These are phyloP conservation scores for Epizoanthus stellaris DNA, from an alignment of 92 coral and sea anemone genomes.

Conservation along the genomic window DNA sequence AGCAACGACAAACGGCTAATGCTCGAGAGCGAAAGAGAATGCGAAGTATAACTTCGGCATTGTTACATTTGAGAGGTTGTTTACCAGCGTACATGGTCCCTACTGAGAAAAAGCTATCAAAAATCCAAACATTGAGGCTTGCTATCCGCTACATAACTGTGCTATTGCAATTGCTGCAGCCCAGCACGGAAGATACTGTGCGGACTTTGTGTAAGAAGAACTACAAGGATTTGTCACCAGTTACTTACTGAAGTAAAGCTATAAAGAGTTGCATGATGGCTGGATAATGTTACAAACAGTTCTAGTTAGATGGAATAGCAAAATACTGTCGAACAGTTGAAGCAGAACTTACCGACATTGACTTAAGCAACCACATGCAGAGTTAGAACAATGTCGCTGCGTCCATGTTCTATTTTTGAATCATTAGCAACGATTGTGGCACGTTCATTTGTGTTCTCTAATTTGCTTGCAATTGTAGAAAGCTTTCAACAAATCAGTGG, in stretches of 20 bases:
- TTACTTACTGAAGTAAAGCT: no score
- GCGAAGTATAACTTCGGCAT: conserved; percentile 90
- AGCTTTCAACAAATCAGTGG: conserved; percentile 5
- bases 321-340: not conserved
- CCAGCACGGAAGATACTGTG: not conserved
- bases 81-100: conserved; percentile 87
- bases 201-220: conserved; percentile 16
- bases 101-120: conserved; percentile 85
- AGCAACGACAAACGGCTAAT: conserved; percentile 95
- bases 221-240: not conserved
- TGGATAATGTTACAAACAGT: no score
- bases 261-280: no score
- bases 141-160: conserved; percentile 90
- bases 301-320: no score
- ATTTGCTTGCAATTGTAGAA: conserved; percentile 14
- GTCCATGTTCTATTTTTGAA: not conserved
- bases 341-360: conserved; percentile 3
- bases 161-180: conserved; percentile 77
- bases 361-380: conserved; percentile 12
- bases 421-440: not conserved
- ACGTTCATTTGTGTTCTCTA: not conserved
- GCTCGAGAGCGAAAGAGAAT: conserved; percentile 90
- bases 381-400: not conserved
- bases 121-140: conserved; percentile 91
- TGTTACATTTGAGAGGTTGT: conserved; percentile 83